Conservation (phyloP, 2,797 vertebrate species). For the Coracias cyanogaster region DNA sequence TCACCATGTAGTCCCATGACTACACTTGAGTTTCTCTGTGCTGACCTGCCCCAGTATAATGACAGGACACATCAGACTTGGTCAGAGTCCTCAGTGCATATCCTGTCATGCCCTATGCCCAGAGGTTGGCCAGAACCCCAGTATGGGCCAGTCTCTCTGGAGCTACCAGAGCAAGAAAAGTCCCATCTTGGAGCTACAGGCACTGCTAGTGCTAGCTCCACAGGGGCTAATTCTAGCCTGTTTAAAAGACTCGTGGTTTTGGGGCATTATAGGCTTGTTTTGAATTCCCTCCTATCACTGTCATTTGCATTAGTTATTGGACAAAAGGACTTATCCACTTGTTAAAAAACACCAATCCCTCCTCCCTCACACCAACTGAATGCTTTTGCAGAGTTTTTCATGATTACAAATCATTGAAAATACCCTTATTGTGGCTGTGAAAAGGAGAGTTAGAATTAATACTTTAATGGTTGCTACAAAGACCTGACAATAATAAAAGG, state of each 20-base stretch:
- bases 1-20: neutral
- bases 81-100: neutral
- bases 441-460: neutral
- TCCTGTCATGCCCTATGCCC: neutral
- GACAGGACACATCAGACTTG: neutral
- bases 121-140: neutral
- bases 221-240: neutral
- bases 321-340: neutral
- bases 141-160: accelerated
- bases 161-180: neutral
- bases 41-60: neutral
- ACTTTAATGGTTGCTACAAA: neutral
- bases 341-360: neutral
- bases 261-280: neutral
- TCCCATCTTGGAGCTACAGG: neutral
- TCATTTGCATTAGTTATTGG: neutral
- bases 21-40: neutral
- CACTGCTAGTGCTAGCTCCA: neutral
- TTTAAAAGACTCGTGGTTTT: neutral
- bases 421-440: neutral
- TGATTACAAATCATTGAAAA: neutral
- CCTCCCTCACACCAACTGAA: neutral
- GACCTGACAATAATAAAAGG: neutral
- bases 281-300: neutral
- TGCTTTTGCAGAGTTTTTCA: neutral